phyloP scores from a whole-genome alignment of 2,888 invertebrate genomes.

The Clistopyga incitator region DNA sequence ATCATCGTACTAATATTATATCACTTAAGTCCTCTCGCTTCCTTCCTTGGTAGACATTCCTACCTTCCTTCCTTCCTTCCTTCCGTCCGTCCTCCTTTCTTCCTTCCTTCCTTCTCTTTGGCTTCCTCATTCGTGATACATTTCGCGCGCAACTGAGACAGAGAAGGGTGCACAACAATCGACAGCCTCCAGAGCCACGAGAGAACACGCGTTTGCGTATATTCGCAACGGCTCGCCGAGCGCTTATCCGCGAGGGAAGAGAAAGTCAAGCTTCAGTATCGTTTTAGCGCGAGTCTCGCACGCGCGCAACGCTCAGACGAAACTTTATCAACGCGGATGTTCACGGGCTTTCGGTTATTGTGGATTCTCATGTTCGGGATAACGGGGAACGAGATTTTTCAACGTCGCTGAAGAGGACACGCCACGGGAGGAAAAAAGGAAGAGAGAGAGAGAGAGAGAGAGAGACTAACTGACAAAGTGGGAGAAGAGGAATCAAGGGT shows the following conservation, averaged over 20 bases:
- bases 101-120: background rate
- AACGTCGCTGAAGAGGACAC: background rate
- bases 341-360: background rate
- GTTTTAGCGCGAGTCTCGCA: constrained; percentile 65
- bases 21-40: constrained; percentile 14
- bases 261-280: constrained; percentile 65
- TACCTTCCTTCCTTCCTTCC: background rate
- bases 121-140: constrained; percentile 8
- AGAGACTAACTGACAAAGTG: constrained; percentile 25
- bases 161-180: constrained; percentile 37
- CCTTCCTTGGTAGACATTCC: background rate
- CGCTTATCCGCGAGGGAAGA: constrained; percentile 42
- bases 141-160: background rate
- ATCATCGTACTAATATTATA: constrained; percentile 62
- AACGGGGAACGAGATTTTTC: background rate
- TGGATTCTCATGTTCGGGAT: background rate
- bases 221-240: constrained; percentile 45
- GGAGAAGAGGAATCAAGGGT: constrained; percentile 49
- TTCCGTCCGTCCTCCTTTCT: background rate
- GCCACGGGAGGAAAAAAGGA: background rate
- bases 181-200: constrained; percentile 4
- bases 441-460: constrained; percentile 31
- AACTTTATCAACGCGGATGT: background rate
- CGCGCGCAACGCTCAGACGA: constrained; percentile 30
- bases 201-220: constrained; percentile 48